Evolutionary conservation across 2,888 invertebrate species (phyloP).

Genomic region (Drosophila macrothrix): DNA sequence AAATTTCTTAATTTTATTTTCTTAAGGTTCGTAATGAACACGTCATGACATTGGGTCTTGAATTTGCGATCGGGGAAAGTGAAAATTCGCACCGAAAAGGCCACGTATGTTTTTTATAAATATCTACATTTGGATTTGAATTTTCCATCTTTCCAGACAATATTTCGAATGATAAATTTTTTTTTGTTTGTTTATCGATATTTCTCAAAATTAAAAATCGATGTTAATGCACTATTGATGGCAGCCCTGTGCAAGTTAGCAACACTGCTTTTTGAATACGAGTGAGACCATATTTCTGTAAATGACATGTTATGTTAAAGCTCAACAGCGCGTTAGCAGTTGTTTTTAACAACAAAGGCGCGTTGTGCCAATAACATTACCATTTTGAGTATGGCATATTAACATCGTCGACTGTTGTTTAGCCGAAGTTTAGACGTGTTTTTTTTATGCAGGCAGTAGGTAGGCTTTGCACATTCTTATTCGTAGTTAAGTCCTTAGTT

Average conservation of each 20-base stretch:
- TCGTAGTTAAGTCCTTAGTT: slow-evolving; percentile 48
- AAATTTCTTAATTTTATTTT: slow-evolving; percentile 5
- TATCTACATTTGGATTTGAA: neutral
- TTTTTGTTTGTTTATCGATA: neutral
- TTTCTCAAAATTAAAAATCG: neutral
- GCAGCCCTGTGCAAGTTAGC: neutral
- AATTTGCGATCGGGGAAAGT: neutral
- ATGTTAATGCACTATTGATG: neutral
- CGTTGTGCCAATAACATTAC: slow-evolving; percentile 33
- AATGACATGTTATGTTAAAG: slow-evolving; percentile 3
- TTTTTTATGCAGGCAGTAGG: slow-evolving; percentile 47
- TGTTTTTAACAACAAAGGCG: slow-evolving; percentile 17
- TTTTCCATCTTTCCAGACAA: neutral
- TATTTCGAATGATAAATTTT: neutral
- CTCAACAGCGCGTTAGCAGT: slow-evolving; percentile 4
- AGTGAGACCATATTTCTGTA: slow-evolving; percentile 9
- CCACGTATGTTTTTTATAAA: neutral
- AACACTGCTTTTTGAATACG: slow-evolving; percentile 20
- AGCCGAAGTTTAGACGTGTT: slow-evolving; percentile 53
- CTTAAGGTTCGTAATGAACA: neutral
- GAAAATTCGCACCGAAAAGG: neutral
- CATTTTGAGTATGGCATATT: slow-evolving; percentile 42
- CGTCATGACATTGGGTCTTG: slow-evolving; percentile 8
- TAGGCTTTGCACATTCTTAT: slow-evolving; percentile 42
- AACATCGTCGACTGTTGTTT: slow-evolving; percentile 32